Base-by-base conservation (phyloP, 2,797 vertebrate genomes). In the Cichlasoma orientale region DNA sequence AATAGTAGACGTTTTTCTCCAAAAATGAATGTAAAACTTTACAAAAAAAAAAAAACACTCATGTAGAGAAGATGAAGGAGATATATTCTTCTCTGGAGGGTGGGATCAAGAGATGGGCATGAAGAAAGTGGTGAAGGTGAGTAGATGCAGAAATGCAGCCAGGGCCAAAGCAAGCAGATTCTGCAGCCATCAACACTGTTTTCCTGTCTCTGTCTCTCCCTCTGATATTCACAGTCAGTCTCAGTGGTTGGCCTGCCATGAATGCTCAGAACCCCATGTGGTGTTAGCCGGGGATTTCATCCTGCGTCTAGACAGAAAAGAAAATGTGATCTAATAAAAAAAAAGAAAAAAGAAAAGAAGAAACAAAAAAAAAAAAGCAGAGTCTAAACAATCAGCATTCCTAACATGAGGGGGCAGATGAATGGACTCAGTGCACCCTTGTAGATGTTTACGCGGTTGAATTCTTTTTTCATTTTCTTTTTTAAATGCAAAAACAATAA, bases 141-240 rank as follows among this genome's bases (percentile, higher is more conserved):
- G 16, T 41, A 9, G 52, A 41, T 33, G 47, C 38, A 16, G 18
- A 41, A 72, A 33, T 41, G 54, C 33, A 77, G 61, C 41, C n/a
- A 1, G 27, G 27, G 16, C 63, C 19, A 52, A 59, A 21, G 11
- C 31, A 50, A 74, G 56, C 57, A 68, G 44, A 78, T n/a, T 4
- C 38, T 31, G 23, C 59, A 12, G 1, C 3, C 44, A 25, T 31
- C 11, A 33, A 29, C 50, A 31, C 74, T 7, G 55, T 33, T 47
- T 72, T 71, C 58, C 29, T 69, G 52, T 72, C 50, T 81, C 59
- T 50, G 29, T 71, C 54, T 38, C 47, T 72, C 5, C 27, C 68
- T 47, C 71, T 82, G 72, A 76, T 72, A 72, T 61, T 75, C 54
- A 33, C 69, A 82, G 74, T 55, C 54, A 21, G 61, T 57, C 74